Evolutionary conservation across 1,140 invertebrate genomes (phyloP), one percentile per base, ranked within the genome.

Genomic region (Glomeris maerens): DNA sequence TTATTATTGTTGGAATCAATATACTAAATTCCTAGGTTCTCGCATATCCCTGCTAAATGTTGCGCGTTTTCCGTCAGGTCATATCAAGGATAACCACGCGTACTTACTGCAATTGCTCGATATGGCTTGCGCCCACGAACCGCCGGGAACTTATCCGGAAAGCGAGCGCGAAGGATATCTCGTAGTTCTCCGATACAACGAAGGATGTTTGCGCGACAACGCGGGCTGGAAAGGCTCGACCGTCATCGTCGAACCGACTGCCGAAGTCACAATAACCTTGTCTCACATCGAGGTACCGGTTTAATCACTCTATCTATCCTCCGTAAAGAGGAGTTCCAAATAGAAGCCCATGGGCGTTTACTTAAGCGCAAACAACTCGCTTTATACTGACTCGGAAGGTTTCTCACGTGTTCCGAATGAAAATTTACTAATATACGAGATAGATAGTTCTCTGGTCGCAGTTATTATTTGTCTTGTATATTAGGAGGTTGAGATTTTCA

Each of bases 221-320:
- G 2, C 63, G 20, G 47, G 39, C 14, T 66, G 70, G 71, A 41
- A 53, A 36, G 68, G 67, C 2, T 22, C 55, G 39, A 59, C 55
- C 25, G 59, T 72, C 4, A 52, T 60, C 38, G 63, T 73, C 5
- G 68, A 70, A 48, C 65, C 67, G 3, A 70, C 69, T 21, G 69
- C 71, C 23, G 69, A 72, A 54, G 68, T 66, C 5, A 66, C 68
- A 27, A 70, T 72, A 44, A 67, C 67, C 41, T 59, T 70, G 10
- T 70, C 67, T 22, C 66, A 70, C 50, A 64, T 71, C 41, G 60
- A 65, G 59, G 67, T 69, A 50, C n/a, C n/a, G n/a, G n/a, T n/a
- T n/a, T n/a, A n/a, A n/a, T n/a, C n/a, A n/a, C n/a, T n/a, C n/a
- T n/a, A n/a, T n/a, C n/a, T n/a, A n/a, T n/a, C n/a, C n/a, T n/a